Percentiles rank a stretch among this genome's conserved stretches.
Conservation (phyloP, 2,113 vertebrate species). For the Brienomyrus longianalis region DNA sequence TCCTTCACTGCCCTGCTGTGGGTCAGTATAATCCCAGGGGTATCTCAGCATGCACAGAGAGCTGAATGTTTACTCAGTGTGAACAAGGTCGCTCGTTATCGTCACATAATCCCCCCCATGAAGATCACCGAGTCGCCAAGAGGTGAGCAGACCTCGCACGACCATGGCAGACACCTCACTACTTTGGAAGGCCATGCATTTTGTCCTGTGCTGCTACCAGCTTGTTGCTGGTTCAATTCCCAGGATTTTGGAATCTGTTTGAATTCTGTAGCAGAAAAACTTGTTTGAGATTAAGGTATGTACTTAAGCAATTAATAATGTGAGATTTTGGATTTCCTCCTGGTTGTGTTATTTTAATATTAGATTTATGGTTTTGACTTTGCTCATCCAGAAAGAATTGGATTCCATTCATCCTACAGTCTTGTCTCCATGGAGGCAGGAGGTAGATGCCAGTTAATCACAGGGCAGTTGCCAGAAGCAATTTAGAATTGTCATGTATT, state of each 20-base stretch:
- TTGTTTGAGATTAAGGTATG: neutral
- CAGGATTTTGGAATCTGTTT: neutral
- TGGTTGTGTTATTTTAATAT: neutral
- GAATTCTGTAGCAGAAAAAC: neutral
- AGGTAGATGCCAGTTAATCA: neutral
- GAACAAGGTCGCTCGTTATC: neutral
- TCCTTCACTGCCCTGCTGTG: neutral
- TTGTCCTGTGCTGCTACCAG: neutral
- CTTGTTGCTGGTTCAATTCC: neutral
- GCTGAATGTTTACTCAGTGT: neutral
- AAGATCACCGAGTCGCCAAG: neutral
- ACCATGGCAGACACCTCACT: neutral
- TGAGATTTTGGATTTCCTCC: neutral
- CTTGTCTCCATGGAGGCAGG: neutral
- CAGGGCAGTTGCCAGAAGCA: neutral
- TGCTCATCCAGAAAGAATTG: neutral
- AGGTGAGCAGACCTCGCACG: neutral
- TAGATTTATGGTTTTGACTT: neutral
- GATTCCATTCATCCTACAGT: neutral
- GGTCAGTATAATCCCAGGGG: neutral
- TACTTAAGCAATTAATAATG: neutral
- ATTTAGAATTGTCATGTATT: neutral
- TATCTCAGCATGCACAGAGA: neutral
- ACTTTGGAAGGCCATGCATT: neutral
- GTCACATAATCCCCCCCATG: neutral